phyloP scores from a whole-genome alignment of 2,888 invertebrate genomes.

The Belgica antarctica region DNA sequence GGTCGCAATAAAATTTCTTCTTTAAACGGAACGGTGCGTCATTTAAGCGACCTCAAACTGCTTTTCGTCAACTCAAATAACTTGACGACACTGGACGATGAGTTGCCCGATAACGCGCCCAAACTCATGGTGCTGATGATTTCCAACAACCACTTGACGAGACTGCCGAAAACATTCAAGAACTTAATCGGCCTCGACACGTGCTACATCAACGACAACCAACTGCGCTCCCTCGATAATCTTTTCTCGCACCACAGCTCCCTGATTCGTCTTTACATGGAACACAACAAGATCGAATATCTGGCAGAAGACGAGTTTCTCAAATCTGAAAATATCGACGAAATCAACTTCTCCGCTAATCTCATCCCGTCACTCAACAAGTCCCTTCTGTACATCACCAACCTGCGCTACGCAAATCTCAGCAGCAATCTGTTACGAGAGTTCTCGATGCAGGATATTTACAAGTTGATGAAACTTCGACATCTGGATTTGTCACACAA shows the following conservation, averaged over 20 bases:
- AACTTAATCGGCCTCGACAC: conserved; percentile 68
- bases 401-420: conserved; percentile 68
- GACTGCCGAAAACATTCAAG: conserved; percentile 69
- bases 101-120: conserved; percentile 66
- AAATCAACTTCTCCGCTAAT: conserved; percentile 71
- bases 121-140: conserved; percentile 70
- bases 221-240: conserved; percentile 68
- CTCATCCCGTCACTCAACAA: conserved; percentile 69
- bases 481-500: conserved; percentile 76
- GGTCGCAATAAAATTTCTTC: conserved; percentile 71
- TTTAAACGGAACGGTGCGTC: conserved; percentile 74
- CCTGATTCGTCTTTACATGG: conserved; percentile 66
- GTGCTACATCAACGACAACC: conserved; percentile 71
- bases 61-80: conserved; percentile 76
- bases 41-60: conserved; percentile 71
- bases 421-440: conserved; percentile 72
- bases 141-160: conserved; percentile 69
- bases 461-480: conserved; percentile 68
- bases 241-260: conserved; percentile 67
- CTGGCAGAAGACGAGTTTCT: conserved; percentile 76
- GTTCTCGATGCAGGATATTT: conserved; percentile 77
- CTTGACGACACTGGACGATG: conserved; percentile 69
- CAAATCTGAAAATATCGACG: conserved; percentile 67
- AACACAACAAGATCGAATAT: conserved; percentile 71
- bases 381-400: conserved; percentile 67